Percentiles rank a stretch among this genome's conserved stretches.
phyloP scores from a whole-genome alignment of 92 coral and sea anemone species.

The Parazoanthus swiftii region DNA sequence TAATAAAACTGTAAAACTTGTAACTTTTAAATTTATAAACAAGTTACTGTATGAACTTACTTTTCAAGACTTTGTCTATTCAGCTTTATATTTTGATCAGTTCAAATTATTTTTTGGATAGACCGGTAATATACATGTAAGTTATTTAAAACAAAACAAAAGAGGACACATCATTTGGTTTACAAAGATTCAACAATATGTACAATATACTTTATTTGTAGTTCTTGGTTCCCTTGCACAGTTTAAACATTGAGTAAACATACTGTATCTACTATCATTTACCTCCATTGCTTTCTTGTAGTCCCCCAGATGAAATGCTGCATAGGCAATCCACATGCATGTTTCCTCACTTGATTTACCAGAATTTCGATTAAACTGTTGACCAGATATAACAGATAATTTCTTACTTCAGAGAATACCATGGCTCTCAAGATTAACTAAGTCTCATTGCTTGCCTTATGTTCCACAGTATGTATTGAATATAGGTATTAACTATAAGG shows the following conservation, averaged over 20 bases:
- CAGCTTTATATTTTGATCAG: neutral
- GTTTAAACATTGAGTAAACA: too few species aligned
- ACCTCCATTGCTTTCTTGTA: constrained; percentile 99
- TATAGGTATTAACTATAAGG: too few species aligned
- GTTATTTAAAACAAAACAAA: too few species aligned
- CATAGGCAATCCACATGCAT: constrained; percentile 90
- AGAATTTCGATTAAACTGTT: constrained; percentile 87
- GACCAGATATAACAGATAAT: neutral
- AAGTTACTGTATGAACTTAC: too few species aligned
- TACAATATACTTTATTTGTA: too few species aligned
- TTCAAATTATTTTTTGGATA: neutral
- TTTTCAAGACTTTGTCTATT: too few species aligned
- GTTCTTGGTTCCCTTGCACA: neutral
- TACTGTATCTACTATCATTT: neutral
- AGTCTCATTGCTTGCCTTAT: too few species aligned
- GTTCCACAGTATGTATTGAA: too few species aligned
- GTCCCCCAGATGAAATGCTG: constrained; percentile 97
- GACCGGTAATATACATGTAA: neutral
- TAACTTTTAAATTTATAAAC: too few species aligned
- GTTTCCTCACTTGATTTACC: constrained; percentile 91
- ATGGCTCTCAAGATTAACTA: neutral
- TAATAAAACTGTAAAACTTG: too few species aligned
- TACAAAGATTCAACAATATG: neutral
- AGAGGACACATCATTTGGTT: neutral
- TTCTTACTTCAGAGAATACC: neutral